Conservation (phyloP, 2,113 vertebrate species). For the Myotis yumanensis region DNA sequence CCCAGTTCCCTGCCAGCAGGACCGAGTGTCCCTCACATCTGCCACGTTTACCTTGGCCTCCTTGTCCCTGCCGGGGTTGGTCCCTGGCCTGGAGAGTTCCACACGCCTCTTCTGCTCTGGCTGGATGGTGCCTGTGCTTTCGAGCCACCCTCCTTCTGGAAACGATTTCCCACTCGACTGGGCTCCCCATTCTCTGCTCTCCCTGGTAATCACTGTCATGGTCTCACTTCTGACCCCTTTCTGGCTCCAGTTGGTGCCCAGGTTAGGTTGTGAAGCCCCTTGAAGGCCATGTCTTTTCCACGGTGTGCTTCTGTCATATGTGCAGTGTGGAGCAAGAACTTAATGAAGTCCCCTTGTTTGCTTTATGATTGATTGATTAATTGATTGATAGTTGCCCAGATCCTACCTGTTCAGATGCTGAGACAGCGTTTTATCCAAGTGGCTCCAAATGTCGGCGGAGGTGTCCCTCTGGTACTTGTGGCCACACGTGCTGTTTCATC, state of each 20-base stretch:
- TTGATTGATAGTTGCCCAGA: not conserved
- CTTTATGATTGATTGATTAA: not conserved
- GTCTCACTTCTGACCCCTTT: not conserved
- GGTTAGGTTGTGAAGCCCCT: not conserved
- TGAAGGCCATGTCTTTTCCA: not conserved
- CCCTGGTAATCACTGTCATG: not conserved
- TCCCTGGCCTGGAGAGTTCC: not conserved
- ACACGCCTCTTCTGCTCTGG: not conserved
- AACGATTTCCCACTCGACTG: not conserved
- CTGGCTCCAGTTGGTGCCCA: not conserved
- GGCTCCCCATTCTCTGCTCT: not conserved
- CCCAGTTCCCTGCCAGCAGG: not conserved
- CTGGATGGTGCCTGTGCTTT: not conserved
- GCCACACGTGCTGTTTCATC: not conserved
- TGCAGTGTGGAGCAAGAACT: not conserved
- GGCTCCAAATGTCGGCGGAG: not conserved
- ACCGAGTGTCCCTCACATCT: not conserved
- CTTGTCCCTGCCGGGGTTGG: too few species aligned
- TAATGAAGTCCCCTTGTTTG: not conserved
- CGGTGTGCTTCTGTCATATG: not conserved
- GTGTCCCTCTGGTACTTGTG: not conserved
- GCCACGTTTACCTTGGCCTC: not conserved
- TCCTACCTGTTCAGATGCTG: not conserved
- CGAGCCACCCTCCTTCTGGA: not conserved
- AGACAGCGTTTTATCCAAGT: not conserved